Conservation (phyloP, 2,113 vertebrate genomes). For the Stomatorhinus ivindoensis region DNA sequence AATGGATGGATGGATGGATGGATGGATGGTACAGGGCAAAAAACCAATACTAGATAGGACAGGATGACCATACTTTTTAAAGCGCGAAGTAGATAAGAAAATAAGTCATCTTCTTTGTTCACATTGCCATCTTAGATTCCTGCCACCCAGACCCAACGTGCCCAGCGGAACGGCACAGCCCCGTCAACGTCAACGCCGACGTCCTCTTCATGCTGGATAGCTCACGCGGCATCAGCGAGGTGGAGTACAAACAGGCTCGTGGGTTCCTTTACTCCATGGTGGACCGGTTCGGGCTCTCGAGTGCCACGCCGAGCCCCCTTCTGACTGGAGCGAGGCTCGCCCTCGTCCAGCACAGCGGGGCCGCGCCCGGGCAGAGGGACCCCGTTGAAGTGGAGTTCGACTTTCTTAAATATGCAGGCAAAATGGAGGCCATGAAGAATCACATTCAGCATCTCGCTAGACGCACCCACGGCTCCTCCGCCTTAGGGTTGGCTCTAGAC, state of each 20-base stretch:
- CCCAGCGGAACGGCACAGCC: neutral
- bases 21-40: neutral
- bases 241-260: conserved; percentile 1
- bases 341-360: conserved; percentile 40
- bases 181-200: neutral
- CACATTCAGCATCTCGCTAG: conserved; percentile 31
- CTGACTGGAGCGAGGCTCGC: conserved; percentile 42
- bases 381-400: conserved; percentile 47
- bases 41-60: neutral
- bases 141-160: neutral
- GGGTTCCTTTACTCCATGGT: neutral
- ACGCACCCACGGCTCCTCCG: conserved; percentile 34
- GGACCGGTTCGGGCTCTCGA: neutral
- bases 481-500: conserved; percentile 38
- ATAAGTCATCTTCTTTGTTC: neutral
- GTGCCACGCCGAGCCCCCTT: neutral
- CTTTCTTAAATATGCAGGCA: conserved; percentile 38
- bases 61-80: neutral
- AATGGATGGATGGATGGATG: no score
- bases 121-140: neutral
- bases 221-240: neutral
- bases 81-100: neutral
- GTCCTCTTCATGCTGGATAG: conserved; percentile 4
- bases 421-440: conserved; percentile 39
- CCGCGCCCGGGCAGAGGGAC: conserved; percentile 16